Base-by-base conservation (phyloP, 35 echinoderm and acorn worm species). In the Nesometra sesokonis region DNA sequence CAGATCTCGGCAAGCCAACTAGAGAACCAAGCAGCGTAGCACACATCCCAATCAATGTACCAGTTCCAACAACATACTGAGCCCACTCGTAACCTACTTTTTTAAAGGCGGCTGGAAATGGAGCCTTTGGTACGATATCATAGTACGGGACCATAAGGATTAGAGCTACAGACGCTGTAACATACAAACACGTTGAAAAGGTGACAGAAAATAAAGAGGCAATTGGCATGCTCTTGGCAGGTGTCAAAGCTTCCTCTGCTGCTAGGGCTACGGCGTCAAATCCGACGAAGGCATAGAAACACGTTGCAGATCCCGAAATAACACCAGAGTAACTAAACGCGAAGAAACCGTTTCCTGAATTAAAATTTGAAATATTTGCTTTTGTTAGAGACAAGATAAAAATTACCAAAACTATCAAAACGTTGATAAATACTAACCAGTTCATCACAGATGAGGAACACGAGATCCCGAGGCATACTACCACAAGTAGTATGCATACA, bases 361-460 rank as follows among this genome's bases (percentile, higher is more conserved):
- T 91, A 3, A 87, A 85, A 37, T 88, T 85, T 17, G 39, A 46
- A 35, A 88, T 91, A 78, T 94, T 86, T 15, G 89, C 89, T 30
- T 87, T 84, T 32, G 86, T 79, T 38, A 94, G 85, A 11, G 77
- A 86, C 0, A 90, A 43, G 30, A 88, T 39, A 35, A 94, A 80
- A 0, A 94, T 86, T 11, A 89, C 33, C 0, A 79, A 34, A 37
- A 94, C 86, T 32, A 89, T 90, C 29, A 87, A 36, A 46, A 94
- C 67, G 34, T 94, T 94, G 32, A 94, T 32, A 9, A 80, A 77
- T n/a, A 90, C 93, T 47, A 91, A 94, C 29, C 91, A 35, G 31
- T 78, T 86, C 34, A 91, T 94, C 9, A 86, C 85, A 38, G 77
- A 82, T 19, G 93, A 89, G 0, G 93, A 94, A 31, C 88, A 80